A percentile compares a stretch with the other conserved stretches of the same genome.
These are phyloP conservation scores for Thymallus thymallus DNA, from an alignment of 2,113 vertebrate species.

Conservation along the genomic window DNA sequence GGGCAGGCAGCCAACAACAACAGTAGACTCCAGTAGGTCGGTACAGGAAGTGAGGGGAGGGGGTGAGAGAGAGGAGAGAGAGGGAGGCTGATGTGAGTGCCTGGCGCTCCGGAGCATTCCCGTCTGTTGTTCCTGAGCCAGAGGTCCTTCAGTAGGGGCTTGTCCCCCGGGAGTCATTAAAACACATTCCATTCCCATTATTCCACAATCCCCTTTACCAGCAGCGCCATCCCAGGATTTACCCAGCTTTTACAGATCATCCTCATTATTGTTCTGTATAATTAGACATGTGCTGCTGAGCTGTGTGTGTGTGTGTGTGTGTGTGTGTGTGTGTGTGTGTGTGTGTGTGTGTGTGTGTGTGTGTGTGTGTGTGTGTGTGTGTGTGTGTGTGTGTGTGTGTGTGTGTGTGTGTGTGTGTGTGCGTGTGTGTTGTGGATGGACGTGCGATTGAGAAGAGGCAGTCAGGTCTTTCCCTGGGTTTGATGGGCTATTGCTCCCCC, in stretches of 20 bases:
- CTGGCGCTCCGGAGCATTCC: constrained; percentile 63
- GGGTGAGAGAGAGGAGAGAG: constrained; percentile 8
- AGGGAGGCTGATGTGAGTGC: constrained; percentile 79
- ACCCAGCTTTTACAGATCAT: constrained; percentile 34
- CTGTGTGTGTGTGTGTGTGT: constrained; percentile 33
- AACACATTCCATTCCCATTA: constrained; percentile 73
- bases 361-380: neutral
- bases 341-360: neutral
- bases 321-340: neutral
- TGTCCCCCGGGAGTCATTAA: constrained; percentile 78
- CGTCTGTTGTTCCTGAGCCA: constrained; percentile 72
- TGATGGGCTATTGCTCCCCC: constrained; percentile 14
- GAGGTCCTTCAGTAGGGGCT: constrained; percentile 74
- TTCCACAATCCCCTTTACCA: constrained; percentile 70
- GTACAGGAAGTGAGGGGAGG: constrained; percentile 83
- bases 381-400: neutral
- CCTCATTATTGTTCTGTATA: constrained; percentile 47
- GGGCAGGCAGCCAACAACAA: constrained; percentile 88
- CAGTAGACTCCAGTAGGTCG: constrained; percentile 93
- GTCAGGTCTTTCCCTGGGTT: neutral
- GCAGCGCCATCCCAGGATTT: constrained; percentile 62
- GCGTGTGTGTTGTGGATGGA: neutral
- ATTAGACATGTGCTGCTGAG: constrained; percentile 36
- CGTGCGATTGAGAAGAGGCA: neutral
- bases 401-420: neutral